These are phyloP conservation scores for Laupala kohalensis DNA, from an alignment of 1,140 invertebrate species.

Conservation along the genomic window DNA sequence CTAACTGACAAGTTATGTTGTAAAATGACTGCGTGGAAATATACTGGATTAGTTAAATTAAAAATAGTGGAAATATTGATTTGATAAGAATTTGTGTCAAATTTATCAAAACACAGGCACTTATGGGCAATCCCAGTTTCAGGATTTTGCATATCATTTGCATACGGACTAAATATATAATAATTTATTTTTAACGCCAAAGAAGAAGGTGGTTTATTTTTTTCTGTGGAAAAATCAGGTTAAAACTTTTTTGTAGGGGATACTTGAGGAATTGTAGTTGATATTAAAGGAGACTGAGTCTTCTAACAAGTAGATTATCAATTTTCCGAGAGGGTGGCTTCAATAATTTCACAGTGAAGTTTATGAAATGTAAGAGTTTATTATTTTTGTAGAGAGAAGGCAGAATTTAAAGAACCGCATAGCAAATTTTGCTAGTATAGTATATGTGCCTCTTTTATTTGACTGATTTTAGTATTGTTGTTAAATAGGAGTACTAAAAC, in stretches of 20 bases:
- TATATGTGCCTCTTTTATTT: background rate
- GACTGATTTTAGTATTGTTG: background rate
- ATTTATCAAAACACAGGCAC: background rate
- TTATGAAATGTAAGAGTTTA: background rate
- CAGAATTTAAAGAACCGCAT: background rate
- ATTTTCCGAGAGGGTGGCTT: background rate
- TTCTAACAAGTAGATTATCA: background rate
- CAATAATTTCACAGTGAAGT: background rate
- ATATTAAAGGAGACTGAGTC: background rate
- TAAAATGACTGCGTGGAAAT: background rate
- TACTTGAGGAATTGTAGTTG: background rate
- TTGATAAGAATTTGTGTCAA: background rate
- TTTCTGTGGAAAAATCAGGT: background rate
- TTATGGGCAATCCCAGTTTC: background rate
- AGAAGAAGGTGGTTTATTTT: background rate
- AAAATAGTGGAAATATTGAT: background rate
- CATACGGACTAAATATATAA: constrained; percentile 5
- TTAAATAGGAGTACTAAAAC: background rate
- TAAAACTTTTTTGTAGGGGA: background rate
- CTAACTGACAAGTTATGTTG: background rate
- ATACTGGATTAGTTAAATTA: background rate
- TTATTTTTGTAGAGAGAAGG: background rate
- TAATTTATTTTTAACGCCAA: constrained; percentile 3
- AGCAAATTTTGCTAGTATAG: background rate
- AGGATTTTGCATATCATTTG: background rate